Base-by-base conservation (phyloP, 2,113 vertebrate species). In the Solea solea region DNA sequence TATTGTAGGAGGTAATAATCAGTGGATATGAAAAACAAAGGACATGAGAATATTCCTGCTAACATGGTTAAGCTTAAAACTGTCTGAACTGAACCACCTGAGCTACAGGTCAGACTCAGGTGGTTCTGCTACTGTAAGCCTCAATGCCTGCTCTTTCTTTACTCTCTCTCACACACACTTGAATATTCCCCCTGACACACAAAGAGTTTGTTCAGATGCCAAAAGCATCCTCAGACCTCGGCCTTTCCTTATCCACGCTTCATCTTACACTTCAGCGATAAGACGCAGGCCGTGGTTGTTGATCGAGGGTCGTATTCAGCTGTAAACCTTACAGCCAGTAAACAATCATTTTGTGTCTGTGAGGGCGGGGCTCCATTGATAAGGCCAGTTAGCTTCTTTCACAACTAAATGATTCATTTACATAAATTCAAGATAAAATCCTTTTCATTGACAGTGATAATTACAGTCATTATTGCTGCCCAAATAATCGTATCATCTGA, bases 401-500 rank as follows among this genome's bases (percentile, higher is more conserved):
- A 69, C 15, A 77, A 81, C 27, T 53, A 76, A 79, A 88, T 75
- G 63, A 74, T 81, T 86, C 9, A 89, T 81, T 78, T 74, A 54
- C 69, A 85, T 79, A 66, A 85, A 81, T 83, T 74, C 58, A 63
- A 72, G 84, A 81, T 83, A 72, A 69, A 81, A 87, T 83, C 65
- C 42, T 54, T 81, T 81, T 72, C 75, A 81, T 49, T 81, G 80
- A 77, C 56, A 75, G 76, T 81, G 64, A 82, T 82, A 69, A 89
- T 86, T 81, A 80, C 58, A 27, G 61, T 71, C 70, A 76, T 80
- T 84, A 89, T 82, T 80, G 58, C 72, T 27, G 54, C 81, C 76
- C 65, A 71, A 82, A 84, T 76, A 80, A 76, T 55, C 28, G 5
- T 54, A 72, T 82, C 64, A 60, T 66, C 64, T 62, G 67, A 82